Percentiles rank a stretch among this genome's conserved stretches.
Conservation (phyloP, 2,113 vertebrate genomes). For the Alouatta palliata region DNA sequence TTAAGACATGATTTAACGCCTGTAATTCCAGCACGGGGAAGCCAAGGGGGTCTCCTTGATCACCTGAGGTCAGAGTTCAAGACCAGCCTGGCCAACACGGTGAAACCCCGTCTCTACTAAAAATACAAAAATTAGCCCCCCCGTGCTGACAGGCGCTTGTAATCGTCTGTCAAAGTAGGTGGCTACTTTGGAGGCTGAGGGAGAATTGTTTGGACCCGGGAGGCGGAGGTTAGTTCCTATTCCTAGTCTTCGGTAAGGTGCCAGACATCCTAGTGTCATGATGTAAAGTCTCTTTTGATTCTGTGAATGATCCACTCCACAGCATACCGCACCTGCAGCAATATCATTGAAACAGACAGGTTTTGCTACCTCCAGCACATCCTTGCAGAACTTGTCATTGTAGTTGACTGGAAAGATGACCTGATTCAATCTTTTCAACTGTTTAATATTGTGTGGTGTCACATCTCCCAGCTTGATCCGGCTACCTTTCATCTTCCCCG, state of each 20-base stretch:
- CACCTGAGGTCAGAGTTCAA: too few relatives aligned
- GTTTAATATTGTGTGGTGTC: constrained; percentile 99
- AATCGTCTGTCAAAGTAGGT: too few relatives aligned
- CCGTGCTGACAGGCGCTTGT: too few relatives aligned
- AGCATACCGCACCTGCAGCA: constrained; percentile 98
- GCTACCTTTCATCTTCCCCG: constrained; percentile 91
- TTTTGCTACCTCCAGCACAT: constrained; percentile 99
- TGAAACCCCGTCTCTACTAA: too few relatives aligned
- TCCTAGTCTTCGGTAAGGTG: constrained; percentile 57
- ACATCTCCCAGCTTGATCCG: constrained; percentile 99
- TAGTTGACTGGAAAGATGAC: constrained; percentile 99
- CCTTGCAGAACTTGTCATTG: constrained; percentile 99
- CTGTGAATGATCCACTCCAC: constrained; percentile 98
- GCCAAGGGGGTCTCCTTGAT: constrained; percentile 53
- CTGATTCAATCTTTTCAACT: constrained; percentile 98
- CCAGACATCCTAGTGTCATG: constrained; percentile 99
- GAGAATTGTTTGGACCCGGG: too few relatives aligned
- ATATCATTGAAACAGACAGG: constrained; percentile 99
- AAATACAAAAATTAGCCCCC: too few relatives aligned
- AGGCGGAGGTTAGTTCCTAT: too few relatives aligned
- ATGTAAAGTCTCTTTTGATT: constrained; percentile 99
- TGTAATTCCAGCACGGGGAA: constrained; percentile 99
- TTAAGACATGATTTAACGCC: constrained; percentile 98
- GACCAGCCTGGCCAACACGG: too few relatives aligned
- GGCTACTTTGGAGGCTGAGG: too few relatives aligned